Conservation (phyloP, 2,113 vertebrate genomes). For the Scopus umbretta region DNA sequence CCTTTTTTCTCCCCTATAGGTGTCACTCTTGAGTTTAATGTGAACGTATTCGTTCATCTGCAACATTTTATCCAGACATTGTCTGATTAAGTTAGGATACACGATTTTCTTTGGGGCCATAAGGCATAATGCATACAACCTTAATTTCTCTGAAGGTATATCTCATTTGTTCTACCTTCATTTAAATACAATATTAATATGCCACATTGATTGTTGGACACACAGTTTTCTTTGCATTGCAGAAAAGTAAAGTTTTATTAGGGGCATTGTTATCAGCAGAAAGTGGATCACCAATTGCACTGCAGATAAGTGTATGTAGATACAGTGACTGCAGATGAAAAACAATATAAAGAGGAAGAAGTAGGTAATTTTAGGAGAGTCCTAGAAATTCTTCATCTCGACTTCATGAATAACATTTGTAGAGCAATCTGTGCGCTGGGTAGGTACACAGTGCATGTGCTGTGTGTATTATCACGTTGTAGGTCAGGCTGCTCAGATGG, state of each 20-base stretch:
- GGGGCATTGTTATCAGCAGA: neutral
- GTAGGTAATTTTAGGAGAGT: neutral
- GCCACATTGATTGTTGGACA: neutral
- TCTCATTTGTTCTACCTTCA: neutral
- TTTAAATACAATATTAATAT: neutral
- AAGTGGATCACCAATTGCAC: neutral
- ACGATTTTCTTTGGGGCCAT: neutral
- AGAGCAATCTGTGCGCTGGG: accelerated
- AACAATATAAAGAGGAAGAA: neutral
- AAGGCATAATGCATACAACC: neutral
- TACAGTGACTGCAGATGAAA: neutral
- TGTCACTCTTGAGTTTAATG: conserved; percentile 32
- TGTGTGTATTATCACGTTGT: accelerated
- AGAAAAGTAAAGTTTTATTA: conserved; percentile 36
- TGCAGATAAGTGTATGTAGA: neutral
- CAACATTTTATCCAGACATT: neutral
- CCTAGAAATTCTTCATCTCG: neutral
- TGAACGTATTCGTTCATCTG: neutral
- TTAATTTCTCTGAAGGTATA: neutral
- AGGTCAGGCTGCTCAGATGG: accelerated
- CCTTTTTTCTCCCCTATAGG: neutral
- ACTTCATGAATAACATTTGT: neutral
- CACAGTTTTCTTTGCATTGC: conserved; percentile 18
- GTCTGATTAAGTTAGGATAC: neutral
- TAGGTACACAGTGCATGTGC: accelerated